Evolutionary conservation across 2,888 invertebrate species (phyloP), one percentile per base, ranked within the genome.

Genomic region (Capitulum mitella): DNA sequence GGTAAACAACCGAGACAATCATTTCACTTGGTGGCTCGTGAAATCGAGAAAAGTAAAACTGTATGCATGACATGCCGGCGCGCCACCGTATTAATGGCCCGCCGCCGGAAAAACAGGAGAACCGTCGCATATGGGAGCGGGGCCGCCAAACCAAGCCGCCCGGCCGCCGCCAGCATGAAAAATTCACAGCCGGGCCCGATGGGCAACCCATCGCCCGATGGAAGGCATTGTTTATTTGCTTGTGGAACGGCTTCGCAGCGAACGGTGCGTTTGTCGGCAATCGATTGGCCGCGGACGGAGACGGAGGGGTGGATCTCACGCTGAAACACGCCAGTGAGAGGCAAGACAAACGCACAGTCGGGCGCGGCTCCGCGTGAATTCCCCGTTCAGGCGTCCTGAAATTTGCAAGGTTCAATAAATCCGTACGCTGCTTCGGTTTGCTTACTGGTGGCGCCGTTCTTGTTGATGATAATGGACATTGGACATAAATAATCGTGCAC

Each of bases 21-120:
- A 64, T 64, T 64, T 64, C 64, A 64, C 64, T 64, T 64, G 64
- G 64, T 64, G 34, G 64, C 14, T 64, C 64, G 64, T 64, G 64
- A 64, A 64, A 64, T 64, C 64, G 64, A 32, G 34, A 5, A 32
- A 64, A 34, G 64, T 29, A 29, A 34, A 64, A 64, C 64, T 32
- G 64, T 34, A 34, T 64, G 64, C 34, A 34, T 64, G 64, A 34
- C 64, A 34, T 64, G 64, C 64, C 64, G 19, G 5, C 14, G 19
- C 19, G 64, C 64, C 34, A 64, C 64, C 32, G 34, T 19, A 64
- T 34, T 64, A 64, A 64, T 64, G 34, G 34, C 29, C 26, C 12
- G 29, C 29, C 29, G 12, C 14, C 12, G 58, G 12, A 29, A 61
- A 61, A 61, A 51, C 22, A 51, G 22, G 22, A 51, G 22, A 51